Evolutionary conservation across 2,113 vertebrate species (phyloP).

Genomic region (Gorilla gorilla): DNA sequence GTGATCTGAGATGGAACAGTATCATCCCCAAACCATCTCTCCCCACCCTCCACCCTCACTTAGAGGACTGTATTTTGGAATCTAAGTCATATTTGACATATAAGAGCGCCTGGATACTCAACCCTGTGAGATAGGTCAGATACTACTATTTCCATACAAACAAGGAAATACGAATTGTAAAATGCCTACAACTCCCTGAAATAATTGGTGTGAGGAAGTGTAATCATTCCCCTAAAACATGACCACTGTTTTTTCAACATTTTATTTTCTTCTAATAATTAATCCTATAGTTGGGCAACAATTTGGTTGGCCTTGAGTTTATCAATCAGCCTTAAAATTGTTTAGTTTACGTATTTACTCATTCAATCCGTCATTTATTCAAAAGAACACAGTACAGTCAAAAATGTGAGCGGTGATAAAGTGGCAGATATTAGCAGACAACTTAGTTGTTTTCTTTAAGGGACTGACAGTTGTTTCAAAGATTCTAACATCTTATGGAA

Average conservation of each 20-base stretch:
- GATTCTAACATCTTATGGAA: background rate
- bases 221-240: background rate
- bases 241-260: background rate
- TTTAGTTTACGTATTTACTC: background rate
- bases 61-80: background rate
- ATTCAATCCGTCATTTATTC: background rate
- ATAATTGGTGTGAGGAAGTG: background rate
- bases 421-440: background rate
- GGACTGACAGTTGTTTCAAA: background rate
- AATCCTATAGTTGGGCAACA: background rate
- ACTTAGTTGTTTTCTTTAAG: background rate
- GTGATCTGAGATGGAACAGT: no score
- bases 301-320: background rate
- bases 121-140: background rate
- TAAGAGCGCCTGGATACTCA: background rate
- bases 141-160: background rate
- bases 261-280: background rate
- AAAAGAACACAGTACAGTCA: background rate
- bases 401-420: no score
- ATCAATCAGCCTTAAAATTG: background rate
- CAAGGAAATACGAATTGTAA: background rate
- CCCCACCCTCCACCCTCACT: background rate
- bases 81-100: background rate
- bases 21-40: no score
- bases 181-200: background rate